phyloP scores from a whole-genome alignment of 2,113 vertebrate genomes.

The Peromyscus californicus region DNA sequence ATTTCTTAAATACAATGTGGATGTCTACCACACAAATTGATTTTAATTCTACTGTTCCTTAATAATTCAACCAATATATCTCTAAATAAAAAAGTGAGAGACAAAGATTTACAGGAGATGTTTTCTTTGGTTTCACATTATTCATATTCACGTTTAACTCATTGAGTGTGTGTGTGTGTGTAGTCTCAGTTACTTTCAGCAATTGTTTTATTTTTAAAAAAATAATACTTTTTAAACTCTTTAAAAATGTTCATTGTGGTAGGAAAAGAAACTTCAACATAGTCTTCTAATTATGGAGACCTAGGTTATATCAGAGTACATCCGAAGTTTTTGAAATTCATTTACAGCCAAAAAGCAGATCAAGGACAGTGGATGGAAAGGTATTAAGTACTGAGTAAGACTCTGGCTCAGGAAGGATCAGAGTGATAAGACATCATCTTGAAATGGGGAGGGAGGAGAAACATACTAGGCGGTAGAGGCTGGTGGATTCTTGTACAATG shows the following conservation, averaged over 20 bases:
- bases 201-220: neutral
- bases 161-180: too few species aligned
- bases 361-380: neutral
- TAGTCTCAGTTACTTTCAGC: too few species aligned
- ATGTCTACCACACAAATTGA: neutral
- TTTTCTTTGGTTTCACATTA: neutral
- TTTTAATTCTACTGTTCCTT: neutral
- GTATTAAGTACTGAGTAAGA: neutral
- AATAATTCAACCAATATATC: neutral
- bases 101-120: neutral
- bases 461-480: neutral
- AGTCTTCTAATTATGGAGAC: neutral
- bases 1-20: neutral
- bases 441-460: neutral
- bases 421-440: neutral
- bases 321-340: neutral
- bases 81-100: neutral
- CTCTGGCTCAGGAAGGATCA: neutral
- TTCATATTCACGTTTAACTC: neutral
- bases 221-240: neutral
- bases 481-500: neutral
- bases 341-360: neutral
- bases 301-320: too few species aligned
- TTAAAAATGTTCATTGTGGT: neutral
- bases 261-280: neutral